Evolutionary conservation across 2,888 invertebrate genomes (phyloP).

Genomic region (Brachynemurus nebulosus): DNA sequence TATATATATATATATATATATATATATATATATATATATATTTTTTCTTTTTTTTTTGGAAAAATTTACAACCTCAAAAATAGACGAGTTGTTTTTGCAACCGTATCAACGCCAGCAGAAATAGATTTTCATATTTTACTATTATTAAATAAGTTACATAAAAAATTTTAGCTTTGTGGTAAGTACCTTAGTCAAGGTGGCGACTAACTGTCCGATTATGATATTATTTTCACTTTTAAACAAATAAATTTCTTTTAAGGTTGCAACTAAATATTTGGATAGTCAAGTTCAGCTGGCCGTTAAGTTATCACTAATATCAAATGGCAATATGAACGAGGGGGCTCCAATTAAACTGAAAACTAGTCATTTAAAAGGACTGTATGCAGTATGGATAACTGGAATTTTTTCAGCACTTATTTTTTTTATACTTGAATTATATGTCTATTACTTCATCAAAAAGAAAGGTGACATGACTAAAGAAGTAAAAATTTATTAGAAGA

Average conservation of each 20-base stretch:
- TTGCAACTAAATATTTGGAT: constrained; percentile 33
- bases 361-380: constrained; percentile 5
- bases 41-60: neutral
- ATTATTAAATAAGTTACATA: no score
- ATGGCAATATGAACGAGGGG: neutral
- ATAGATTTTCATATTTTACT: no score
- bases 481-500: no score
- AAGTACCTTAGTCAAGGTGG: no score
- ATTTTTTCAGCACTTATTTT: neutral
- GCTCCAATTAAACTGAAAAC: neutral
- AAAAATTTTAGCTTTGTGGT: no score
- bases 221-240: no score
- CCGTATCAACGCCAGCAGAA: no score
- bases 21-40: neutral
- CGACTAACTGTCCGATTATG: no score
- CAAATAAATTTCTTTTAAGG: constrained; percentile 26
- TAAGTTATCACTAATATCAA: constrained; percentile 21
- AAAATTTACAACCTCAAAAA: neutral
- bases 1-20: neutral
- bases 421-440: constrained; percentile 6
- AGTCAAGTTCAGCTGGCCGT: constrained; percentile 35
- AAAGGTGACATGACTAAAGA: no score
- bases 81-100: no score
- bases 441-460: no score
- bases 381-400: constrained; percentile 4